Base-by-base conservation (phyloP, 2,888 invertebrate genomes). In the Maniola hyperantus region DNA sequence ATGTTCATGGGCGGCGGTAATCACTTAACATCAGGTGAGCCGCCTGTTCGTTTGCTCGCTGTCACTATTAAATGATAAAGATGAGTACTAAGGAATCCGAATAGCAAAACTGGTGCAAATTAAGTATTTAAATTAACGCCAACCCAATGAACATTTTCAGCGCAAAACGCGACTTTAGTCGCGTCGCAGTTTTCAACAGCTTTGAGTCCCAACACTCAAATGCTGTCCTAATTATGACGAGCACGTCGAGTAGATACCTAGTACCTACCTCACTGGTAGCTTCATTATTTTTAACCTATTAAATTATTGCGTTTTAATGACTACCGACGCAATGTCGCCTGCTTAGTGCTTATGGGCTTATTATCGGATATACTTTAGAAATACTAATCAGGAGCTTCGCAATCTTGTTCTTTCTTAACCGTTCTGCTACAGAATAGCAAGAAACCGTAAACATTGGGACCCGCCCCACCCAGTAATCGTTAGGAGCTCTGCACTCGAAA, bases 211-310 rank as follows among this genome's bases (percentile, higher is more conserved):
- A 46, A 58, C 59, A 53, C 64, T 67, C 60, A 67, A 67, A 67
- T 26, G 5, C 26, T 34, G 59, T 59, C 64, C 64, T 67, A 67
- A 67, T 67, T 64, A 64, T 59, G 64, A 46, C 64, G 59, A 54
- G 59, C n/a, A n/a, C n/a, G n/a, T n/a, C 59, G 13, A 46, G 54
- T 59, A 51, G 50, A 65, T 60, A 57, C 39, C 15, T 15, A n/a
- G 0, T 8, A 15, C 15, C n/a, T 34, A n/a, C n/a, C 53, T 7
- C 18, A 15, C 39, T 15, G 7, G 46, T 46, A 46, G 15, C 4
- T 42, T 42, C 15, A 15, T 46, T 46, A 15, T 1, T 15, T n/a
- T 6, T 6, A 44, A n/a, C 44, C 48, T 15, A 15, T 48, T 18
- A 48, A 48, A 48, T 48, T 42, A 13, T 42, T 42, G 42, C 42